Evolutionary conservation across 2,113 vertebrate species (phyloP).

Genomic region (Crotalus helleri): DNA sequence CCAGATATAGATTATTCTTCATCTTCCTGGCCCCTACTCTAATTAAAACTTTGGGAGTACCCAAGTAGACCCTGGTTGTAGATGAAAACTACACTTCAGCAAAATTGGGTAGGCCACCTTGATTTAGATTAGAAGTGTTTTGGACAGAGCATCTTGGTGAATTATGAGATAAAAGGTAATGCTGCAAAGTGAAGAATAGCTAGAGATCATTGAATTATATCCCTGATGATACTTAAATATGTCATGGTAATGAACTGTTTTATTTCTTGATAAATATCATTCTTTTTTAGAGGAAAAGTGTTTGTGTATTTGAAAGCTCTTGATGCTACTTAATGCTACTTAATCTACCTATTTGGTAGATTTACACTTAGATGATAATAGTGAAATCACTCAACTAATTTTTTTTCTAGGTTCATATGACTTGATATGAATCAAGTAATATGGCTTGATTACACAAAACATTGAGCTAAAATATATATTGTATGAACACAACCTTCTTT

Average conservation of each 20-base stretch:
- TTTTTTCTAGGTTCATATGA: neutral
- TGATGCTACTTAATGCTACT: neutral
- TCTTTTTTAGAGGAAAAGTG: neutral
- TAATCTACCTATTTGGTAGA: neutral
- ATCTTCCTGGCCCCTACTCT: neutral
- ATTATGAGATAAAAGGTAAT: neutral
- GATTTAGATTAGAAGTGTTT: neutral
- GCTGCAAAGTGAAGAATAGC: neutral
- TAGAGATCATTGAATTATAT: neutral
- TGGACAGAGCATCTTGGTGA: neutral
- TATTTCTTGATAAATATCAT: neutral
- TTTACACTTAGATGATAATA: neutral
- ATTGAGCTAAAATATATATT: neutral
- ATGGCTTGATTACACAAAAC: neutral
- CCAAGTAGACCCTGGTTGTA: neutral
- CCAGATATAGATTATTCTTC: neutral
- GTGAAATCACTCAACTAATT: neutral
- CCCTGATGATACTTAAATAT: neutral
- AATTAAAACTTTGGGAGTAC: neutral
- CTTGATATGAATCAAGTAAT: neutral
- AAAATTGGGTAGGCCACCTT: neutral
- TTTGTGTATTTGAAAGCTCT: neutral
- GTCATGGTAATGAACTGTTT: neutral
- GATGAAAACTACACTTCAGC: neutral
- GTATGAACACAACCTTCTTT: neutral